Base-by-base conservation (phyloP, 2,797 vertebrate species). In the Myotis findleyi region DNA sequence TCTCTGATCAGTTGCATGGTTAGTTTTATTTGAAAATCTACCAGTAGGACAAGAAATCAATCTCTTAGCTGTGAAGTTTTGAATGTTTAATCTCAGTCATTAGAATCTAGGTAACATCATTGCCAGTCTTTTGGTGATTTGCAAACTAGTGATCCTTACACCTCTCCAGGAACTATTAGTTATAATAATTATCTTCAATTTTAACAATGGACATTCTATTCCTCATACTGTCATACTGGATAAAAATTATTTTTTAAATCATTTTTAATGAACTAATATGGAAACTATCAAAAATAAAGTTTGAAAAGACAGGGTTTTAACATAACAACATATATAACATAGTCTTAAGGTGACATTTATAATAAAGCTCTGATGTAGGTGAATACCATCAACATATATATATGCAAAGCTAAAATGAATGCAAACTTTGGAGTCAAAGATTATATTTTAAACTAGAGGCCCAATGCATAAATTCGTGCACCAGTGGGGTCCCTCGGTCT, bases 371-470 rank as follows among this genome's bases (percentile, higher is more conserved):
- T 64, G 25, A 5, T 64, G 14, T 64, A n/a, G 91, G 33, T 44
- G 3, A 57, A 44, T 25, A 47, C 12, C 30, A 72, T 13, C 25
- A 82, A 57, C 3, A 87, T 44, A 49, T 16, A 49, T 16, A 81
- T 12, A 71, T 49, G 47, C 47, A 62, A 84, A 75, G 23, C 17
- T 62, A 92, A 88, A 85, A 84, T 69, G 41, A 95, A 87, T 51
- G 33, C 25, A 92, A 69, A 71, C 27, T 81, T 69, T 77, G 20
- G 27, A 88, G 47, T 69, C 11, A n/a, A 93, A 91, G 30, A 92
- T 81, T 30, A 44, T 72, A 87, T 72, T 86, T 77, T 38, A 88
- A 80, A 64, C 30, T 59, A 59, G 25, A 59, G 57, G 25, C 57
- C 57, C 57, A 12, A 11, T 59, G 25, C 12, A 59, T 25, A 30